Evolutionary conservation across 1,140 invertebrate species (phyloP), one percentile per base, ranked within the genome.

Genomic region (Drosophila parvula): DNA sequence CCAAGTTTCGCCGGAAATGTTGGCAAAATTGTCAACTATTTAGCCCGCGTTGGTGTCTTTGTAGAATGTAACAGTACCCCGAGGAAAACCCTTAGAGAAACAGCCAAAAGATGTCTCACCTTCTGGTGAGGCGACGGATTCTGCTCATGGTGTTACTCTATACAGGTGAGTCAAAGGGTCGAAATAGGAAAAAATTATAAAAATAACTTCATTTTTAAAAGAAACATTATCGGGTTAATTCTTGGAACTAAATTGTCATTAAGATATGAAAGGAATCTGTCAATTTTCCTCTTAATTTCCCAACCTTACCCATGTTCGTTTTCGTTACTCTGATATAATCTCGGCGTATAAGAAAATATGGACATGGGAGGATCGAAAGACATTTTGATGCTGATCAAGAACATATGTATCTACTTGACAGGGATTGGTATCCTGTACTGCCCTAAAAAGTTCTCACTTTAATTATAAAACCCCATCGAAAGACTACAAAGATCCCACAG

Each of bases 81-180:
- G 0, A 28, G 32, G 32, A n/a, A 44, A 41, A n/a, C 6, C 16
- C 41, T 58, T 50, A 3, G 16, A 40, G 11, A 14, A 70, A 27
- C 18, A 50, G 10, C 11, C 55, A 32, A 34, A 68, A 63, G 67
- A 85, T 86, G 82, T 43, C 58, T 62, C 47, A 41, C 8, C 18
- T 47, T 9, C 16, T 32, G 5, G 47, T 50, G 10, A 55, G 47
- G 18, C 62, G 47, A 18, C 56, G 56, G 22, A 41, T 88, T 53
- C 61, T 70, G 45, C 22, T 86, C 16, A 36, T 88, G 56, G 6
- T 81, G 28, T 38, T 85, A 38, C 58, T 80, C 2, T 38, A 68
- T 36, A 32, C 83, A 40, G 79, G 82, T 85, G 9, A 73, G 83
- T 69, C 16, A 0, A 14, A 4, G 2, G 5, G n/a, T 32, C 7